Evolutionary conservation across 2,888 invertebrate genomes (phyloP).

Genomic region (Halocaridina rubra): DNA sequence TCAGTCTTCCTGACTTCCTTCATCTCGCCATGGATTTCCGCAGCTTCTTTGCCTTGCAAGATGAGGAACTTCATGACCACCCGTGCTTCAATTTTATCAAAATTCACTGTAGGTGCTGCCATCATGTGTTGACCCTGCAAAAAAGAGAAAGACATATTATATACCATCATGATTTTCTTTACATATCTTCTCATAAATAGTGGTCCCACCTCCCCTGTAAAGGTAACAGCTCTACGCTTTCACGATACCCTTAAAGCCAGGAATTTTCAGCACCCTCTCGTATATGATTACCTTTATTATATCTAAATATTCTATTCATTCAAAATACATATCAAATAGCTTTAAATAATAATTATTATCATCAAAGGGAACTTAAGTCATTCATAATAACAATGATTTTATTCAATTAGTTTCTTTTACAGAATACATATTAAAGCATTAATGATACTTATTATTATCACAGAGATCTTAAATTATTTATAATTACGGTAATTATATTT

Average conservation of each 20-base stretch:
- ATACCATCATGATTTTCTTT: not conserved
- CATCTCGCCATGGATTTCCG: not conserved
- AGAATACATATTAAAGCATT: too few relatives aligned
- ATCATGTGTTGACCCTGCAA: not conserved
- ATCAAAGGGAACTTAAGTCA: too few relatives aligned
- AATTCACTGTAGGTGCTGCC: not conserved
- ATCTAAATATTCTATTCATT: too few relatives aligned
- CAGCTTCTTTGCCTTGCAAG: not conserved
- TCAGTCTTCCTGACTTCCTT: not conserved
- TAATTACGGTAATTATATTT: too few relatives aligned
- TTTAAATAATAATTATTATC: too few relatives aligned
- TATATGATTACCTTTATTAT: not conserved
- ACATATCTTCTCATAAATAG: not conserved
- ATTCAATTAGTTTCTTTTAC: too few relatives aligned
- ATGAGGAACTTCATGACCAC: too few relatives aligned
- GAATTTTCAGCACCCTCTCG: not conserved
- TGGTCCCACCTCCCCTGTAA: not conserved
- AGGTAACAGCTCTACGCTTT: not conserved
- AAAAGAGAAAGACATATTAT: not conserved
- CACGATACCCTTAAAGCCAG: not conserved
- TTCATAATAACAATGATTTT: too few relatives aligned
- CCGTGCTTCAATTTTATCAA: not conserved
- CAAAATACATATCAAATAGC: too few relatives aligned
- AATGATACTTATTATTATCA: too few relatives aligned
- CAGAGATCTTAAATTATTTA: too few relatives aligned